Evolutionary conservation across 1,140 invertebrate species (phyloP), one percentile per base, ranked within the genome.

Genomic region (Atta texana): DNA sequence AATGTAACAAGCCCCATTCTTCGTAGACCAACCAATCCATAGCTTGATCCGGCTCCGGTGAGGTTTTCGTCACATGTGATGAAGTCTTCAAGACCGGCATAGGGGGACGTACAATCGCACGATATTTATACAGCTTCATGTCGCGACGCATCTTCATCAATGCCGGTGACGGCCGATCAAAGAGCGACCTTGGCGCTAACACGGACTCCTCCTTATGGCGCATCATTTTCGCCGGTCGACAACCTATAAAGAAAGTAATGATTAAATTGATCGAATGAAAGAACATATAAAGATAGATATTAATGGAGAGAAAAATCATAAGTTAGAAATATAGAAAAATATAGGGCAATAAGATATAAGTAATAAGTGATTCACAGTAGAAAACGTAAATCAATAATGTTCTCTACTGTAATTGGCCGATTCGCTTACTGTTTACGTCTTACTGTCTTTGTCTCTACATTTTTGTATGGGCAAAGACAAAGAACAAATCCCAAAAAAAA

Each of bases 11-110:
- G 18, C 97, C 96, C 96, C 97, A 98, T 93, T 99, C 99, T 94
- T 99, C 98, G 91, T 98, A 97, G 34, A 98, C 97, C 31, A 97
- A 96, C 98, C 98, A 99, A 88, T 98, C 98, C 34, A 97, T 97
- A 87, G 96, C 96, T 88, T 96, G 96, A 66, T 97, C 97, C 28
- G 96, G 96, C 85, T 98, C 96, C 0, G 95, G 93, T 1, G 96
- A 91, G 0, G 96, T 96, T 92, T 97, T 97, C 2, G 95, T 89
- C 6, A 95, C 87, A 0, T 95, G 92, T 3, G 94, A 90, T 3
- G 94, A 88, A 0, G 96, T 97, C 8, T 96, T 95, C 8, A 97
- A 94, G 75, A 96, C 94, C 75, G 96, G 96, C 63, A 97, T 94
- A 51, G 96, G 95, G 18, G 97, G 96, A 81, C 97, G 95, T 31